phyloP scores from a whole-genome alignment of 1,140 invertebrate genomes.

The Rhopalosiphum padi region DNA sequence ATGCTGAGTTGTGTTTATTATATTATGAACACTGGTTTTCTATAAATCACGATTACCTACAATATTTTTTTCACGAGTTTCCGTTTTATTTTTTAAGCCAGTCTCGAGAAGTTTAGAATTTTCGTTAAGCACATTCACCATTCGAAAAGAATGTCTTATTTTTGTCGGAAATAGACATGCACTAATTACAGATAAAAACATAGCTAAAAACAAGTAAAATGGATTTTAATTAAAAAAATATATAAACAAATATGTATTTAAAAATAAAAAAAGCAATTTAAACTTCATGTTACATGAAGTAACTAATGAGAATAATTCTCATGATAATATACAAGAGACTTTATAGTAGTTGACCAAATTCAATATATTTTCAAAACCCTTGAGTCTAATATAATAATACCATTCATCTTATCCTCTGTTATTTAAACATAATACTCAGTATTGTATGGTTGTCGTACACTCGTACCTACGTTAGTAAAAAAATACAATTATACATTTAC shows the following conservation, averaged over 20 bases:
- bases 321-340: no score
- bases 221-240: background rate
- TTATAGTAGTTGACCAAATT: no score
- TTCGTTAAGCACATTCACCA: background rate
- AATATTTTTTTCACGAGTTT: background rate
- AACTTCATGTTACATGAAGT: no score
- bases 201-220: background rate
- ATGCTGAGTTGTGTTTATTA: background rate
- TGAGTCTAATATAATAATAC: no score
- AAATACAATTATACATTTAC: no score
- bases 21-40: background rate
- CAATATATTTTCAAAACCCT: no score
- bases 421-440: no score
- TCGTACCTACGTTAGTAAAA: no score
- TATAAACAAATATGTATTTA: background rate
- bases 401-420: no score
- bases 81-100: background rate
- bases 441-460: no score
- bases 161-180: background rate
- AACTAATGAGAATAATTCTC: no score
- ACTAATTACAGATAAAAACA: background rate
- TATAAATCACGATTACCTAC: background rate
- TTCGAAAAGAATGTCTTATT: background rate
- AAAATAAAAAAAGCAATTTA: no score
- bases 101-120: background rate